Evolutionary conservation across 2,797 vertebrate species (phyloP).

Genomic region (Taenioides sp.): DNA sequence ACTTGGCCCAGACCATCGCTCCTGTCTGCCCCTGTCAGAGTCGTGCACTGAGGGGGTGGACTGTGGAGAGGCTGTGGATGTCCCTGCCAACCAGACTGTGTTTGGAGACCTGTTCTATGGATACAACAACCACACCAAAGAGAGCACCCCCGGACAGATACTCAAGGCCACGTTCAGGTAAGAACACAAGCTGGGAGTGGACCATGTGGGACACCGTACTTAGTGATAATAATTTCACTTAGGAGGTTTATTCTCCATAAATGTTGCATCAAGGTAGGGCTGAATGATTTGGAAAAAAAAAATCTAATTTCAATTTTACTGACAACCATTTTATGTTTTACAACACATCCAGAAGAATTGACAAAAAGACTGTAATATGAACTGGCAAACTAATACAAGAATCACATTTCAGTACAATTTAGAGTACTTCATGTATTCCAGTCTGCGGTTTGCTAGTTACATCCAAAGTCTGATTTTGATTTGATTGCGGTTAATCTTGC

Average conservation of each 20-base stretch:
- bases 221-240: constrained; percentile 40
- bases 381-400: too few species aligned
- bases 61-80: constrained; percentile 85
- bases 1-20: constrained; percentile 87
- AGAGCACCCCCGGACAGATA: constrained; percentile 88
- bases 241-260: constrained; percentile 7
- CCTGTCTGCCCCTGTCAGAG: constrained; percentile 90
- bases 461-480: too few species aligned
- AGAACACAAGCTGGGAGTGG: constrained; percentile 25
- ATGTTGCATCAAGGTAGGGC: not conserved
- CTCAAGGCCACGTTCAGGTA: constrained; percentile 96
- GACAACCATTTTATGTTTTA: too few species aligned
- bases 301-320: too few species aligned
- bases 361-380: too few species aligned
- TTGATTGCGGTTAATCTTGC: too few species aligned
- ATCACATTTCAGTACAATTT: too few species aligned
- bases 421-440: too few species aligned
- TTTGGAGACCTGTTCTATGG: constrained; percentile 97
- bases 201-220: constrained; percentile 28
- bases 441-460: too few species aligned
- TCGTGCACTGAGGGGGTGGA: constrained; percentile 87
- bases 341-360: too few species aligned
- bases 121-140: constrained; percentile 94
- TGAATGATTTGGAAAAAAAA: too few species aligned
- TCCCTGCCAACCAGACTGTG: constrained; percentile 94